These are phyloP conservation scores for Myrmecophaga tridactyla DNA, from an alignment of 2,113 vertebrate genomes.

Conservation along the genomic window DNA sequence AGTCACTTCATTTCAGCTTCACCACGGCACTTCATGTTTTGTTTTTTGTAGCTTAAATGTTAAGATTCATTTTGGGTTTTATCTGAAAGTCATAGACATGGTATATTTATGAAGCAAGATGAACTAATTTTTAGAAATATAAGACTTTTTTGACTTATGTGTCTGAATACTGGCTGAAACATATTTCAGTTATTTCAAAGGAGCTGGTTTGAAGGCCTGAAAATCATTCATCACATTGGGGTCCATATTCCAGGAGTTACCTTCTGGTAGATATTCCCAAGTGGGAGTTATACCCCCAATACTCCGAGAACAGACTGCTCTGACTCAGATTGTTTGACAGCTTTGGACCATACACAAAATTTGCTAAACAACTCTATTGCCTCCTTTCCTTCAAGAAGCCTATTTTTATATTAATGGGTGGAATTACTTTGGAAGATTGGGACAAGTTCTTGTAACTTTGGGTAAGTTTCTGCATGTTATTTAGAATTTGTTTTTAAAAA, in stretches of 20 bases:
- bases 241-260: constrained; percentile 38
- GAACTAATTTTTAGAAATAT: constrained; percentile 14
- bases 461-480: background rate
- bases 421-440: background rate
- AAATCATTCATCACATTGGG: background rate
- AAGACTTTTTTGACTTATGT: constrained; percentile 57
- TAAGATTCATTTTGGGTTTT: constrained; percentile 25
- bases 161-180: constrained; percentile 64
- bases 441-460: background rate
- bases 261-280: constrained; percentile 48
- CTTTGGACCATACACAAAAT: constrained; percentile 67
- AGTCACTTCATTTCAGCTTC: background rate
- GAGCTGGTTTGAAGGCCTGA: constrained; percentile 67
- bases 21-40: background rate
- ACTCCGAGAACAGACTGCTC: constrained; percentile 45
- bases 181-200: constrained; percentile 38
- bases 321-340: constrained; percentile 62
- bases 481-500: background rate
- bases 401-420: constrained; percentile 35
- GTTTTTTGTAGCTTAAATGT: background rate
- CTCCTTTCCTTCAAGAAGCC: constrained; percentile 57
- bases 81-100: background rate
- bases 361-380: constrained; percentile 59
- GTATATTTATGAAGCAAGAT: constrained; percentile 5
- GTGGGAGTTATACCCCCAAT: constrained; percentile 30